A percentile compares a stretch with the other conserved stretches of the same genome.
Conservation (phyloP, 1,140 invertebrate genomes). For the Bombus pyrosoma region DNA sequence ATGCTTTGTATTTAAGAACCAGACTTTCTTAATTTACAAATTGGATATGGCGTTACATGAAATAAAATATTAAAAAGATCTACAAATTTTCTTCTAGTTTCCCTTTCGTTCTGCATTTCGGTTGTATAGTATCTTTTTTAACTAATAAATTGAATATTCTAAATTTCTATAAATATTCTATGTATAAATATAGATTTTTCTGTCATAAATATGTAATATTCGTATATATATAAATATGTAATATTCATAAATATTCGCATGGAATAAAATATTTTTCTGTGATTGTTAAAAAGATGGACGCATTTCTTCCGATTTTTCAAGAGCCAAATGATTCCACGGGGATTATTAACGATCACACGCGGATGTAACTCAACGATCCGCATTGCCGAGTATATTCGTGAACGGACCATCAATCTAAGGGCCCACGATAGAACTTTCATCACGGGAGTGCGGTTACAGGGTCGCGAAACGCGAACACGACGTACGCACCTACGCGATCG, state of each 20-base stretch:
- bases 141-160: too few relatives aligned
- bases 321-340: background rate
- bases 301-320: background rate
- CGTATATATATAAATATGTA: too few relatives aligned
- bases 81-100: too few relatives aligned
- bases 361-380: background rate
- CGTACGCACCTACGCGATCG: slow-evolving; percentile 46
- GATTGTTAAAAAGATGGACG: background rate
- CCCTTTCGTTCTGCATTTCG: too few relatives aligned
- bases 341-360: slow-evolving; percentile 1
- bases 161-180: too few relatives aligned
- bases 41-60: background rate
- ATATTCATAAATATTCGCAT: too few relatives aligned
- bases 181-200: too few relatives aligned
- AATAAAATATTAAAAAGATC: background rate
- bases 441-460: slow-evolving; percentile 29
- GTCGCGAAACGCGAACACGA: slow-evolving; percentile 13
- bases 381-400: background rate
- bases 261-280: background rate
- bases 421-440: slow-evolving; percentile 24
- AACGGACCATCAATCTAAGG: slow-evolving; percentile 3
- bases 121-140: too few relatives aligned
- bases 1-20: background rate
- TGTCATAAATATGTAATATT: too few relatives aligned
- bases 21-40: background rate